phyloP scores from a whole-genome alignment of 2,797 vertebrate species.

The Muscicapa striata region DNA sequence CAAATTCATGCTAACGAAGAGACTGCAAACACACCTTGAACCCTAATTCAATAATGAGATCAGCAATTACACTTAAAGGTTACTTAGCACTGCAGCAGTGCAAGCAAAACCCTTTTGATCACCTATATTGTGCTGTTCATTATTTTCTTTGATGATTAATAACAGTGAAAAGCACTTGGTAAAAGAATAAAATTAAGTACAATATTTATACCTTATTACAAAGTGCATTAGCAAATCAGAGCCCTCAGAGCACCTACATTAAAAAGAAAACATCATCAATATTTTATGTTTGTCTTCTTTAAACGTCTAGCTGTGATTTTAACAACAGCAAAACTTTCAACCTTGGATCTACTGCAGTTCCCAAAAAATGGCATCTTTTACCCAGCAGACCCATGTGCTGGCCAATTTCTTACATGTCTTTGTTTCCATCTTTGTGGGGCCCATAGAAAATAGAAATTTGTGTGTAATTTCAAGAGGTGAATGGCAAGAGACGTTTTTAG shows the following conservation, averaged over 20 bases:
- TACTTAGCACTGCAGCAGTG: constrained; percentile 27
- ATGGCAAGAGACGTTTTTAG: constrained; percentile 35
- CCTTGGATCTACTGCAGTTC: neutral
- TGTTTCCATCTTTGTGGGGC: constrained; percentile 10
- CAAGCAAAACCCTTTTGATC: constrained; percentile 42
- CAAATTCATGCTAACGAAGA: constrained; percentile 2
- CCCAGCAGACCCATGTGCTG: neutral
- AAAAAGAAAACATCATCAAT: constrained; percentile 47
- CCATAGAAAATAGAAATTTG: neutral
- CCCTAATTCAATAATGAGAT: constrained; percentile 55
- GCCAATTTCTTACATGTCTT: neutral
- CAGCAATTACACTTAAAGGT: constrained; percentile 61
- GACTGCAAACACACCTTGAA: constrained; percentile 40
- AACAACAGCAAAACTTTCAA: constrained; percentile 17
- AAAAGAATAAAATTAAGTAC: constrained; percentile 33
- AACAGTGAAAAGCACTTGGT: constrained; percentile 1
- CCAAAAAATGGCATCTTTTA: neutral
- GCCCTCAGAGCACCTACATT: constrained; percentile 1
- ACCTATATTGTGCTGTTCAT: constrained; percentile 38
- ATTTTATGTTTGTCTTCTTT: constrained; percentile 36
- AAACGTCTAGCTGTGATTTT: neutral
- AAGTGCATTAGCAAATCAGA: constrained; percentile 44
- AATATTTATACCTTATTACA: constrained; percentile 50
- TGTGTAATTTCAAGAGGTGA: constrained; percentile 9
- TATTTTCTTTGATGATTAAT: constrained; percentile 65